These are phyloP conservation scores for Mesorhabditis sp. DNA, from an alignment of 2,888 invertebrate genomes.

Conservation along the genomic window DNA sequence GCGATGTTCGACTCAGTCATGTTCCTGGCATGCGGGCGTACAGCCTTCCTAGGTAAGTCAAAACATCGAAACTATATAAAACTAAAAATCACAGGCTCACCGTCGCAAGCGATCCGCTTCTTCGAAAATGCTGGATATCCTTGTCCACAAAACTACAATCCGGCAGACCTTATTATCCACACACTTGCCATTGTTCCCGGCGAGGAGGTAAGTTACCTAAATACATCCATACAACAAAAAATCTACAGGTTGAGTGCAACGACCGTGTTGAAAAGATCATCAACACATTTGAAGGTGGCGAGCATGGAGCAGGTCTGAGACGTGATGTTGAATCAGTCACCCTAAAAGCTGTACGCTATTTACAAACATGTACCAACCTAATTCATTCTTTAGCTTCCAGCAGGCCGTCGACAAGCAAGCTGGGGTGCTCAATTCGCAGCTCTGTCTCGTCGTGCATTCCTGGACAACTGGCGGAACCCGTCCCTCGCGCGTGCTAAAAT, in stretches of 20 bases:
- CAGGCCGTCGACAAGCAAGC: not conserved
- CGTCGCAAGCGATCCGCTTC: slow-evolving; percentile 20
- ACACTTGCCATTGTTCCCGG: slow-evolving; percentile 81
- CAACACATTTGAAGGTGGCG: slow-evolving; percentile 54
- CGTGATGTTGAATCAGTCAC: not conserved
- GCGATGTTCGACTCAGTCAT: slow-evolving; percentile 57
- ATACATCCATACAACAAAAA: not conserved
- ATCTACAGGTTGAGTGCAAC: slow-evolving; percentile 48
- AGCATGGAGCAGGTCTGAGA: slow-evolving; percentile 12
- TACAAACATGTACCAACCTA: not conserved
- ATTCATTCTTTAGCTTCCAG: not conserved
- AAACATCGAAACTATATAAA: not conserved
- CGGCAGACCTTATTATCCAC: slow-evolving; percentile 88
- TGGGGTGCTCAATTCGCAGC: slow-evolving; percentile 16
- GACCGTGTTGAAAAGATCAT: slow-evolving; percentile 51
- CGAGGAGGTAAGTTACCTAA: slow-evolving; percentile 68
- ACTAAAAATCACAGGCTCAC: not conserved
- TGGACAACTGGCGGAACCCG: slow-evolving; percentile 55
- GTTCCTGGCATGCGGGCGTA: slow-evolving; percentile 83
- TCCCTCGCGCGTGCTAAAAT: slow-evolving; percentile 50
- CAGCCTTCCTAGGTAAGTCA: slow-evolving; percentile 75
- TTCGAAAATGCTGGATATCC: slow-evolving; percentile 53
- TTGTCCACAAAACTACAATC: slow-evolving; percentile 81
- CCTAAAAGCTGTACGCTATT: not conserved
- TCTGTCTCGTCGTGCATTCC: slow-evolving; percentile 33